Conservation (phyloP, 1,140 invertebrate genomes). For the Temnothorax curvispinosus region DNA sequence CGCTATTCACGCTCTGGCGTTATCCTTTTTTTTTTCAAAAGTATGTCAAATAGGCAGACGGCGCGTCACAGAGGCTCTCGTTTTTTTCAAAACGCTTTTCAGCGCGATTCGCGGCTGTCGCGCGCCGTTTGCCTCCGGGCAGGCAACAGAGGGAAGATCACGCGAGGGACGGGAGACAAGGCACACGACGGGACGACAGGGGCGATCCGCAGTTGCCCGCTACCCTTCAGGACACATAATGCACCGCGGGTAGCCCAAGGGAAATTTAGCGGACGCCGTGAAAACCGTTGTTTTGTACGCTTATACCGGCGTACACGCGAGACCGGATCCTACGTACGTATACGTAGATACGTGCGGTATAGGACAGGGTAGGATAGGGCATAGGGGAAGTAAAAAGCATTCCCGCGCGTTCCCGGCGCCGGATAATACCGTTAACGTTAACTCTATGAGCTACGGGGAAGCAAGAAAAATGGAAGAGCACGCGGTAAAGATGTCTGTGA, state of each 20-base stretch:
- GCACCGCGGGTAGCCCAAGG: conserved; percentile 72
- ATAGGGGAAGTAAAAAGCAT: conserved; percentile 67
- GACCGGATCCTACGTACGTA: conserved; percentile 60
- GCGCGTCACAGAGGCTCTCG: conserved; percentile 41
- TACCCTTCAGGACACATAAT: conserved; percentile 76
- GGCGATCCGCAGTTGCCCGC: conserved; percentile 43
- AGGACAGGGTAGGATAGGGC: not conserved
- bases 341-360: conserved; percentile 38
- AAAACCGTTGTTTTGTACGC: conserved; percentile 77
- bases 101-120: conserved; percentile 58
- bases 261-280: conserved; percentile 77
- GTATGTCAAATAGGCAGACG: conserved; percentile 47
- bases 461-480: conserved; percentile 50
- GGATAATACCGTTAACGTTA: conserved; percentile 73
- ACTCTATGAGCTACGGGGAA: conserved; percentile 45
- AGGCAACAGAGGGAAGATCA: conserved; percentile 32
- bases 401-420: conserved; percentile 36
- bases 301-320: conserved; percentile 69
- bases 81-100: conserved; percentile 68
- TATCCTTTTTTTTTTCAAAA: conserved; percentile 35
- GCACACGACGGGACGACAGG: conserved; percentile 24
- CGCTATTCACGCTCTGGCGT: conserved; percentile 20
- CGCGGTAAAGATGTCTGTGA: conserved; percentile 35
- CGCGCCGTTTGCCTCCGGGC: not conserved
- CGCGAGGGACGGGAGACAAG: conserved; percentile 47